These are phyloP conservation scores for Planococcus citri DNA, from an alignment of 1,140 invertebrate species.

Conservation along the genomic window DNA sequence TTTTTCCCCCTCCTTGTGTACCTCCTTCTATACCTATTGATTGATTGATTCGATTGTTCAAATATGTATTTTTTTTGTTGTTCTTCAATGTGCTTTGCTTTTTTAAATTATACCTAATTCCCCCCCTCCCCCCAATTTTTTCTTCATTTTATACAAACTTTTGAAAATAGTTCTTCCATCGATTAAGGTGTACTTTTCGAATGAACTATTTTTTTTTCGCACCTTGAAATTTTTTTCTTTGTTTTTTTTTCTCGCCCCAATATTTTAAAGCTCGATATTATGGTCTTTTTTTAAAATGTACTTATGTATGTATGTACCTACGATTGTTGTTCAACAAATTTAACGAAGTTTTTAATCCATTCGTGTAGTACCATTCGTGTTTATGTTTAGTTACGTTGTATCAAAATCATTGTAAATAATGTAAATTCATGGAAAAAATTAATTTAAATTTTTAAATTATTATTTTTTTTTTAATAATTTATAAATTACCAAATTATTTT, in stretches of 20 bases:
- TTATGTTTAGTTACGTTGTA: not conserved
- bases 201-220: not conserved
- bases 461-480: slow-evolving; percentile 9
- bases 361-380: not conserved
- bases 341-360: not conserved
- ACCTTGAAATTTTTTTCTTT: not conserved
- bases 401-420: not conserved
- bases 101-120: too few relatives aligned
- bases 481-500: not conserved
- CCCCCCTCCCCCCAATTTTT: too few relatives aligned
- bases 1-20: not conserved
- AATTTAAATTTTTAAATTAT: slow-evolving; percentile 3
- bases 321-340: not conserved
- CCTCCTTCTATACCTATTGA: not conserved
- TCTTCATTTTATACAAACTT: too few relatives aligned
- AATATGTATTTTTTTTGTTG: not conserved
- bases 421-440: not conserved
- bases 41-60: not conserved
- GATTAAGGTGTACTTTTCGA: too few relatives aligned
- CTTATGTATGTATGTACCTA: too few relatives aligned
- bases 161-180: too few relatives aligned
- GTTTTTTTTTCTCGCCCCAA: not conserved
- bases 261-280: too few relatives aligned
- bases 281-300: too few relatives aligned
- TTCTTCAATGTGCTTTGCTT: not conserved